A percentile compares a stretch with the other conserved stretches of the same genome.
phyloP scores from a whole-genome alignment of 2,113 vertebrate genomes.

The Leiothrix lutea region DNA sequence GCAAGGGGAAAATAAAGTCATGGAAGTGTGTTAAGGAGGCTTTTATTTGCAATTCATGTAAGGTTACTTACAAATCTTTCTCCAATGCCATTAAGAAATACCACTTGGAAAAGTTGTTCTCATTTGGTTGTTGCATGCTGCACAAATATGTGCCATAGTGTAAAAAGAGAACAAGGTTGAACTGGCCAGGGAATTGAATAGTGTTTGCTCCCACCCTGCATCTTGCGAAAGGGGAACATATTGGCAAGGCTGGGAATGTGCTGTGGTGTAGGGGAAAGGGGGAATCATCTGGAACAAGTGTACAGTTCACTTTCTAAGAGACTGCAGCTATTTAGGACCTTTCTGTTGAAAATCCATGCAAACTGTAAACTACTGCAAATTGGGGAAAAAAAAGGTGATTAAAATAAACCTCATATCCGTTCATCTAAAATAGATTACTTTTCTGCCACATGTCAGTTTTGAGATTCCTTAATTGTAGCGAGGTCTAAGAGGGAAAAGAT shows the following conservation, averaged over 20 bases:
- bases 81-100: slow-evolving; percentile 26
- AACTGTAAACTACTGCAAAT: neutral
- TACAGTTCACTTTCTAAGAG: neutral
- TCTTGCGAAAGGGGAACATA: neutral
- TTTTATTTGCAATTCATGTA: neutral
- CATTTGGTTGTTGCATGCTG: neutral
- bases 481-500: neutral
- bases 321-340: neutral
- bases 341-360: neutral
- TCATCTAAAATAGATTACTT: neutral
- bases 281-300: neutral
- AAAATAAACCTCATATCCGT: neutral
- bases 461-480: neutral
- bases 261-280: neutral
- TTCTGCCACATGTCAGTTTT: neutral
- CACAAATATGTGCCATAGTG: slow-evolving; percentile 29
- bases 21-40: neutral
- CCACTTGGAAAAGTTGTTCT: slow-evolving; percentile 29
- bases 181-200: neutral
- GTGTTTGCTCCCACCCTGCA: neutral
- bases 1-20: neutral
- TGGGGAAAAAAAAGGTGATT: neutral
- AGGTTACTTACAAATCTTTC: neutral
- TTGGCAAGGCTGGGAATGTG: neutral
- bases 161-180: slow-evolving; percentile 16